Evolutionary conservation across 2,113 vertebrate species (phyloP), one percentile per base, ranked within the genome.

Genomic region (Plecturocebus donacophilus): DNA sequence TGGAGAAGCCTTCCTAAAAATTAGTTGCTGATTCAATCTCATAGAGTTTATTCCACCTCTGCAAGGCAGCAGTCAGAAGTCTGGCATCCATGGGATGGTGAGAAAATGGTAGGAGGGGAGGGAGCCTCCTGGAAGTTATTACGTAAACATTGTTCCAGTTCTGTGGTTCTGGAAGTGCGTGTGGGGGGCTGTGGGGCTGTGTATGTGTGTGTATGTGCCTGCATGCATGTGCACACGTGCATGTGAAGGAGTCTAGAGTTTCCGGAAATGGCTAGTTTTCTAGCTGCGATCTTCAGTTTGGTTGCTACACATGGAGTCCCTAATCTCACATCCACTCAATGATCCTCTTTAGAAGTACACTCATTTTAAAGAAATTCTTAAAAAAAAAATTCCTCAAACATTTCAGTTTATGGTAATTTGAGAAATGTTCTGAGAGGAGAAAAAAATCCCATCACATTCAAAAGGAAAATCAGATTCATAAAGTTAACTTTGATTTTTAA

Each of bases 91-190:
- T 47, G 93, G 86, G 91, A 56, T 85, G 79, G 96, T 97, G 97
- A 97, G 97, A 97, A 97, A 94, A 68, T 38, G 89, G 96, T 96
- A 76, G 90, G 96, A 97, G 94, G 97, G 73, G 32, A 82, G 90
- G 85, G 52, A 95, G 80, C 84, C 87, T 81, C 73, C 83, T 70
- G 85, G 94, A 96, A 96, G 91, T 81, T 87, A 49, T 87, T 54
- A 66, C 91, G 92, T 88, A 95, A 91, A 49, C 12, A 20, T 38
- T n/a, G 42, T 61, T 94, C 81, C 49, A 92, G 87, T 56, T 95
- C 89, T 80, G 1, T 75, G 45, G 42, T n/a, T 89, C 38, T 76
- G 27, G n/a, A 81, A 75, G 40, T 19, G 45, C 52, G 64, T 70
- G 58, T 4, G 21, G 71, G 21, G 71, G 49, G 42, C 17, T 9